Base-by-base conservation (phyloP, 2,888 invertebrate species). In the Sesia bembeciformis region DNA sequence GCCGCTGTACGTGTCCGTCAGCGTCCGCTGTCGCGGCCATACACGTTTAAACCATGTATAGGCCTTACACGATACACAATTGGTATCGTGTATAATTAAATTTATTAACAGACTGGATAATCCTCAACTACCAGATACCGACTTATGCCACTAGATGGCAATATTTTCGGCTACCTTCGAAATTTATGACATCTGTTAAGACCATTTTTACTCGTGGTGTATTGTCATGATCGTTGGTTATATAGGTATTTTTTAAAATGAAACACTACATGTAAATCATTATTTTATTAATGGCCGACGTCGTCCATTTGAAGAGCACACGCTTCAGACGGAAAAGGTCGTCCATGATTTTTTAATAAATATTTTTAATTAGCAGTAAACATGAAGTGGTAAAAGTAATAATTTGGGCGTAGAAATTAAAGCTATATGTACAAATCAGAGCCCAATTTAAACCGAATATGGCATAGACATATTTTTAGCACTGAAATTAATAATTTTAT, bases 251-350 rank as follows among this genome's bases (percentile, higher is more conserved):
- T 23, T 23, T 23, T 23, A 1, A 23, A 23, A 23, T 6, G 42
- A 42, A 42, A 42, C 7, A 42, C 7, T 42, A 49, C 39, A 53
- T 58, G 52, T 63, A 49, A 67, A 62, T 67, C 64, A 71, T 70
- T 68, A 71, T 78, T 76, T 71, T 62, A 62, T 67, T 66, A 74
- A 88, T 89, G 89, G 86, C 62, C 67, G 61, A 77, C 86, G 65
- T 90, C 84, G 88, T 90, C 90, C 90, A 90, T 84, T 82, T 72
- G 77, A 89, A 81, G 54, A 8, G 41, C 51, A 57, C 53, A 53
- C 56, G 56, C 62, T 81, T 90, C 86, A 80, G 83, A 89, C 89
- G 90, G 81, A 90, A 87, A 90, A 90, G 89, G 87, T 69, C 66
- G 60, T 72, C 86, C 90, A 90, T 90, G 68, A 53, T 56, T 61